These are phyloP conservation scores for Trematomus loennbergii DNA, from an alignment of 2,113 vertebrate species.

Conservation along the genomic window DNA sequence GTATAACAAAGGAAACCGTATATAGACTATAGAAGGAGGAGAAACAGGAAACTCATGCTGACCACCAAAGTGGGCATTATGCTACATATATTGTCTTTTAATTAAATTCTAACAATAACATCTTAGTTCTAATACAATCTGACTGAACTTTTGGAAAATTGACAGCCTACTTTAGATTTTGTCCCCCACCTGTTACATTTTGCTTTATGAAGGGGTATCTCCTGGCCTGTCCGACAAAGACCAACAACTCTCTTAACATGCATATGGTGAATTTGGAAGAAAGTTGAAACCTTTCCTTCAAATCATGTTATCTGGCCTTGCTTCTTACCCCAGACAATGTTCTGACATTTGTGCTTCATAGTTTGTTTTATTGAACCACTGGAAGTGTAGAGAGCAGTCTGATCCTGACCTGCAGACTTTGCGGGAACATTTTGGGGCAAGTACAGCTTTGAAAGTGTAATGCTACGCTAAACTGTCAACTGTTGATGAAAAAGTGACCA, in stretches of 20 bases:
- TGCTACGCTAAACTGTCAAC: neutral
- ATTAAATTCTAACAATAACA: neutral
- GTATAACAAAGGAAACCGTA: too few relatives aligned
- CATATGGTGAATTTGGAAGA: neutral
- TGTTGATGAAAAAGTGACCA: neutral
- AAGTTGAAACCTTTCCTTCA: neutral
- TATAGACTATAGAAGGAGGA: neutral
- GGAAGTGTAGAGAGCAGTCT: neutral
- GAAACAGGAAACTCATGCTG: neutral
- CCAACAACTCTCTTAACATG: neutral
- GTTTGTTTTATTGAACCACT: neutral
- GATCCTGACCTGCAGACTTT: neutral
- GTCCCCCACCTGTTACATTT: too few relatives aligned
- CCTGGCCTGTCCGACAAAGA: neutral
- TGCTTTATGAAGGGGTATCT: neutral
- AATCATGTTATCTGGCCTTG: neutral
- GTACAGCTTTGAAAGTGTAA: neutral
- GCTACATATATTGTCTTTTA: neutral
- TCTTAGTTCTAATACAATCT: neutral
- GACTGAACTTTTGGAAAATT: neutral
- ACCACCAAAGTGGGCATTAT: neutral
- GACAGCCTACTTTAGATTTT: neutral
- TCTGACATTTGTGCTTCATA: neutral
- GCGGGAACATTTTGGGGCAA: neutral
- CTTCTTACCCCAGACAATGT: neutral